Percentiles rank a stretch among this genome's conserved stretches.
These are phyloP conservation scores for Acleris sparsana DNA, from an alignment of 2,888 invertebrate genomes.

Conservation along the genomic window DNA sequence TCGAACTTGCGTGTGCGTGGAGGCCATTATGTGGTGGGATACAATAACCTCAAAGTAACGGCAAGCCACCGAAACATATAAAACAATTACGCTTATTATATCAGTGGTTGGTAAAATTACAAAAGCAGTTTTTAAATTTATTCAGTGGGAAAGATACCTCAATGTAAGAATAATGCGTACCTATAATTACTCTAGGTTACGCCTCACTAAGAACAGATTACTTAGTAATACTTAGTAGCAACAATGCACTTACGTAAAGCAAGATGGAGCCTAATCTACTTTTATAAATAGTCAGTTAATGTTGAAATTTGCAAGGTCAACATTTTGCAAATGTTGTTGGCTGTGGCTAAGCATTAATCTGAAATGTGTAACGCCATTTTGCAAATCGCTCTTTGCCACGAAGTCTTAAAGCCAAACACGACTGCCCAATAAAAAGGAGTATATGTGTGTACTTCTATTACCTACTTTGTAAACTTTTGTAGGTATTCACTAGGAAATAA, in stretches of 20 bases:
- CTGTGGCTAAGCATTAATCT: not conserved
- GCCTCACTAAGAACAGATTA: constrained; percentile 11
- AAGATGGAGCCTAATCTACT: constrained; percentile 3
- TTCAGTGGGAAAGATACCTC: constrained; percentile 7
- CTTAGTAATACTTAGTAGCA: not conserved
- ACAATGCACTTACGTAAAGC: constrained; percentile 17
- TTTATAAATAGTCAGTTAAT: constrained; percentile 7
- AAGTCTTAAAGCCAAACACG: no score
- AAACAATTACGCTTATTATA: no score
- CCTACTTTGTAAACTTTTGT: no score
- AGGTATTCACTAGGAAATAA: no score
- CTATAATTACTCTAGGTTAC: constrained; percentile 5
- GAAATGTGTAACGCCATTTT: not conserved
- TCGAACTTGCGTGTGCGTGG: no score
- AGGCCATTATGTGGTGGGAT: no score
- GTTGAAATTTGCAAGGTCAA: constrained; percentile 15
- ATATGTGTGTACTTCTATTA: not conserved
- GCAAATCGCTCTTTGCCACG: not conserved
- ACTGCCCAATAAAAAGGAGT: no score
- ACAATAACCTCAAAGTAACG: no score
- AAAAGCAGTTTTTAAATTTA: not conserved
- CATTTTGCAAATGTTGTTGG: constrained; percentile 5
- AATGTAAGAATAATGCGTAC: constrained; percentile 2
- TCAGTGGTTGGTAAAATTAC: constrained; percentile 1
- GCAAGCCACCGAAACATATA: no score